These are phyloP conservation scores for Cygnus olor DNA, from an alignment of 2,797 vertebrate genomes.

Conservation along the genomic window DNA sequence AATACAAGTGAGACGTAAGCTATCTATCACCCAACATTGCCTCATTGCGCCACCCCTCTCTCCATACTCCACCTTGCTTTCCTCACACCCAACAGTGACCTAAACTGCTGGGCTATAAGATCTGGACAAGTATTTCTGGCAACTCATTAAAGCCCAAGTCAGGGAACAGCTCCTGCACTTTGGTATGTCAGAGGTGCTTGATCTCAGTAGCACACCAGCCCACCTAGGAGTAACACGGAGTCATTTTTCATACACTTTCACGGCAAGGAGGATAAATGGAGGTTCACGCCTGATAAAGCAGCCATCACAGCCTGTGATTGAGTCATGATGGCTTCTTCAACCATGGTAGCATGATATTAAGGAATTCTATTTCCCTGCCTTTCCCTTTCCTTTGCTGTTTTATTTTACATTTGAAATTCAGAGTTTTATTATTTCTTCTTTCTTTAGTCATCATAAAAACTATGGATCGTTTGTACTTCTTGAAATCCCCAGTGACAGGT, in stretches of 20 bases:
- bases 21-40: neutral
- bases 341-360: conserved; percentile 35
- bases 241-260: conserved; percentile 28
- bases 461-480: conserved; percentile 12
- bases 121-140: neutral
- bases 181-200: neutral
- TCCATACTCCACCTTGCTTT: neutral
- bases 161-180: neutral
- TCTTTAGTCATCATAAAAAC: neutral
- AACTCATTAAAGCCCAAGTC: neutral
- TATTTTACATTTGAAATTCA: neutral
- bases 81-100: neutral
- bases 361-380: conserved; percentile 1
- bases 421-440: neutral
- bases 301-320: conserved; percentile 39
- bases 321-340: conserved; percentile 29
- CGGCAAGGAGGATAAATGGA: conserved; percentile 42
- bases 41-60: neutral
- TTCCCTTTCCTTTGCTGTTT: neutral
- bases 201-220: neutral
- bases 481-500: conserved; percentile 8
- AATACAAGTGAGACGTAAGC: neutral
- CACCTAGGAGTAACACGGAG: neutral
- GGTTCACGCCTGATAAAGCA: conserved; percentile 44
- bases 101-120: neutral